These are phyloP conservation scores for Neelides sp. DNA, from an alignment of 1,140 invertebrate species.

Conservation along the genomic window DNA sequence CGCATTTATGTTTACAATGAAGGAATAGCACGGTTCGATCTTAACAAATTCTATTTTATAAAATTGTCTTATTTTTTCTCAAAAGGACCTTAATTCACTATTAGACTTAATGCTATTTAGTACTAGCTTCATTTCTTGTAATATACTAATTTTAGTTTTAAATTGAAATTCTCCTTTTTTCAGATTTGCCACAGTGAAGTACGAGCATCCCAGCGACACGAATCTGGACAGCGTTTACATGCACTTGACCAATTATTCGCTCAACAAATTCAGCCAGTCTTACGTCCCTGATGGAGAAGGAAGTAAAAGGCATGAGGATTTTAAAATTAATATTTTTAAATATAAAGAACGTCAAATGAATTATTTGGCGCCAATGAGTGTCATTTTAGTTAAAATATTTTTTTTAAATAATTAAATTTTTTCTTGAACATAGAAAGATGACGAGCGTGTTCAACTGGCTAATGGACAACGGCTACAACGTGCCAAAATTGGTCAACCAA, in stretches of 20 bases:
- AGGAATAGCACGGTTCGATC: conserved; percentile 63
- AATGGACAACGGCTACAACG: conserved; percentile 45
- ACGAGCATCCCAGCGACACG: conserved; percentile 60
- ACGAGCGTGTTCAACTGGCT: conserved; percentile 14
- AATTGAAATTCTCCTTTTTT: conserved; percentile 19
- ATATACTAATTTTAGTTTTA: conserved; percentile 29
- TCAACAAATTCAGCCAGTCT: conserved; percentile 63
- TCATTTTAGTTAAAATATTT: too few species aligned
- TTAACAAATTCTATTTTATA: not conserved
- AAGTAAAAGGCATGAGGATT: conserved; percentile 34
- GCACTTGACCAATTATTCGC: conserved; percentile 94
- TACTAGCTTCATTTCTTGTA: too few species aligned
- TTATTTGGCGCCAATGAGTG: too few species aligned
- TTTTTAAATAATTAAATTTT: too few species aligned
- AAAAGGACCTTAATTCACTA: too few species aligned
- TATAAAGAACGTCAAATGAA: too few species aligned
- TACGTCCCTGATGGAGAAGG: conserved; percentile 20
- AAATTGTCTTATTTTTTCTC: not conserved
- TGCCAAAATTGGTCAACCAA: conserved; percentile 57
- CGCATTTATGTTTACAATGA: conserved; percentile 90
- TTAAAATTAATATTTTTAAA: too few species aligned
- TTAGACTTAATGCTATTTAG: too few species aligned
- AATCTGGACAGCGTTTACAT: conserved; percentile 80
- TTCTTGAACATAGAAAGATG: conserved; percentile 30
- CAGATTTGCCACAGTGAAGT: conserved; percentile 73